Evolutionary conservation across 2,797 vertebrate genomes (phyloP), one percentile per base, ranked within the genome.

Genomic region (Acropternis orthonyx): DNA sequence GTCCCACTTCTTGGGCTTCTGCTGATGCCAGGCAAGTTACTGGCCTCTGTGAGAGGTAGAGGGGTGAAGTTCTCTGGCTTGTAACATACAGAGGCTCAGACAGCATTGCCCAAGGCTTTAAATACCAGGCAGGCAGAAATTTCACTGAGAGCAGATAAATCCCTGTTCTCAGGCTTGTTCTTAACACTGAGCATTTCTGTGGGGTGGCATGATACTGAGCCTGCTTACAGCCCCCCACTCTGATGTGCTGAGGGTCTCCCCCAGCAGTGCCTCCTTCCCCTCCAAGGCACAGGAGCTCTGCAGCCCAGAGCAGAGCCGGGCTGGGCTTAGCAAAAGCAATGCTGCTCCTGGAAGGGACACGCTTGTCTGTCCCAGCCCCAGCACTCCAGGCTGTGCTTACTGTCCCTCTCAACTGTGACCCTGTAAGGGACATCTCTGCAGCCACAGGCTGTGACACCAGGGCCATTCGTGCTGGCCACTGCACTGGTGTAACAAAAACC

Each of bases 401-500:
- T 26, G 48, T n/a, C 23, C 66, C 34, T 68, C 37, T 32, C 48
- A 24, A 2, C 48, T 46, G 26, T 43, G 46, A 14, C 18, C 14
- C 37, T 46, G 27, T 16, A 62, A 63, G 23, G 27, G 30, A 61
- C 52, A 65, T 34, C 34, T n/a, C 44, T 72, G 7, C 67, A 76
- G 55, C 46, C 66, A 63, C 48, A n/a, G 67, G 28, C 66, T 61
- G 62, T 48, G 44, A 59, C 76, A 46, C 10, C 30, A 34, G 12
- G 21, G 19, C 2, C 1, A 21, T 28, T 37, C 0, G 0, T 46
- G 52, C 92, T 76, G 48, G 22, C 20, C n/a, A 9, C 24, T n/a
- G 44, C 54, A 30, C 22, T 24, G 54, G 5, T 21, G 30, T 6
- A 55, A 41, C 9, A 65, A 88, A n/a, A 44, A 69, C 7, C 4